phyloP scores from a whole-genome alignment of 2,113 vertebrate genomes.

The Rhinoderma darwinii region DNA sequence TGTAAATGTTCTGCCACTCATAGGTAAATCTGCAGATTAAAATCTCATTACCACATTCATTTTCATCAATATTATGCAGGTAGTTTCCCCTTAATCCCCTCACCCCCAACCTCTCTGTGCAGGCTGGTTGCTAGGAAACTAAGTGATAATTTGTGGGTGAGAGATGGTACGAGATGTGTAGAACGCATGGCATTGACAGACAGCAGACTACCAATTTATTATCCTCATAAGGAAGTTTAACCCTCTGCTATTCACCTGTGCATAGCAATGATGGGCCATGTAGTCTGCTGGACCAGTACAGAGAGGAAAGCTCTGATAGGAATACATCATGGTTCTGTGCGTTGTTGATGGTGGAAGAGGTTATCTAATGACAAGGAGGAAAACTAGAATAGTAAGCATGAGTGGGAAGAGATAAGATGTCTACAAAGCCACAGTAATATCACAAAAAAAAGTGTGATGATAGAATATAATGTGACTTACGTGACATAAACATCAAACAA shows the following conservation, averaged over 20 bases:
- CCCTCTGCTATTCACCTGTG: neutral
- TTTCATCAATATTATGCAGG: neutral
- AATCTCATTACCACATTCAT: neutral
- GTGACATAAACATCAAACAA: neutral
- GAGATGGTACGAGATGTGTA: constrained; percentile 33
- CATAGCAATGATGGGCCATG: neutral
- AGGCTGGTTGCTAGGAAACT: constrained; percentile 51
- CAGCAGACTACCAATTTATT: constrained; percentile 30
- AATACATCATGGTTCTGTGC: neutral
- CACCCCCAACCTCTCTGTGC: constrained; percentile 1
- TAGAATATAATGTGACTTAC: neutral
- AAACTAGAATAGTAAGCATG: neutral
- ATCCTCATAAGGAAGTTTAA: neutral
- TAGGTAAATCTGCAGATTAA: constrained; percentile 1
- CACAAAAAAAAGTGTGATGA: neutral
- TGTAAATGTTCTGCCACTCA: neutral
- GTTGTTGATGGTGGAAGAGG: neutral
- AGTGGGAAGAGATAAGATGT: neutral
- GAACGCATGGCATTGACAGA: constrained; percentile 20
- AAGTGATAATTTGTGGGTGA: constrained; percentile 55
- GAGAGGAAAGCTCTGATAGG: neutral
- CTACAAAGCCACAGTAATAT: neutral
- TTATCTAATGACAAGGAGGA: neutral
- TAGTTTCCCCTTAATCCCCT: neutral
- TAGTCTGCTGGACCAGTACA: neutral